phyloP scores from a whole-genome alignment of 1,140 invertebrate genomes.

The Stegodyphus mimosarum region DNA sequence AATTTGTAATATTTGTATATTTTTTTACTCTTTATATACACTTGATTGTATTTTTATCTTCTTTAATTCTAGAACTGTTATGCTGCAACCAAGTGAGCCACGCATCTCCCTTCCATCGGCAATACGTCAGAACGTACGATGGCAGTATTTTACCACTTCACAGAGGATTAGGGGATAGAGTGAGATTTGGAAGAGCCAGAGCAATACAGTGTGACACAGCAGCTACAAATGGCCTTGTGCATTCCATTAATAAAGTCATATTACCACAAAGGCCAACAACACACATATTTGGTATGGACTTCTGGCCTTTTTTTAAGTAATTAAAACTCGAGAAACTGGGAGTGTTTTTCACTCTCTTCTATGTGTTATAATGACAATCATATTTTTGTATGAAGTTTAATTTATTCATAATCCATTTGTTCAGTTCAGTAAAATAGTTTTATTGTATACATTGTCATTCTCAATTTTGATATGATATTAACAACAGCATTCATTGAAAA shows the following conservation, averaged over 20 bases:
- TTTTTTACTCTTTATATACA: background rate
- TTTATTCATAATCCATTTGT: background rate
- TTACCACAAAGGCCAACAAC: conserved; percentile 14
- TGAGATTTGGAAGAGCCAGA: conserved; percentile 72
- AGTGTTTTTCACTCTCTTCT: background rate
- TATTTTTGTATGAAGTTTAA: background rate
- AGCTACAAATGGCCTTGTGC: conserved; percentile 74
- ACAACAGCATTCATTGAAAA: background rate
- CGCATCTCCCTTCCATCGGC: conserved; percentile 57
- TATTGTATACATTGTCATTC: background rate
- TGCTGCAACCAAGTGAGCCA: conserved; percentile 71
- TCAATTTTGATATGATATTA: background rate
- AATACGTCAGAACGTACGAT: conserved; percentile 67
- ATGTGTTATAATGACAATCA: background rate
- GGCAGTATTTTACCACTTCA: conserved; percentile 69
- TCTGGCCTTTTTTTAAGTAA: conserved; percentile 24
- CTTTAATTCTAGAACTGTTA: conserved; percentile 69
- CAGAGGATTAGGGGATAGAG: conserved; percentile 70
- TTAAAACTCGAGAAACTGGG: background rate
- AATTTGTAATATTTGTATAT: background rate
- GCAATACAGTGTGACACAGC: conserved; percentile 74
- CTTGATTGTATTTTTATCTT: background rate
- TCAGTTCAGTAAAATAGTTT: background rate
- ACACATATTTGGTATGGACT: conserved; percentile 34
- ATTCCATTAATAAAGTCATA: conserved; percentile 71